Conservation (phyloP, 2,888 invertebrate species). For the Epicampocera succincta region DNA sequence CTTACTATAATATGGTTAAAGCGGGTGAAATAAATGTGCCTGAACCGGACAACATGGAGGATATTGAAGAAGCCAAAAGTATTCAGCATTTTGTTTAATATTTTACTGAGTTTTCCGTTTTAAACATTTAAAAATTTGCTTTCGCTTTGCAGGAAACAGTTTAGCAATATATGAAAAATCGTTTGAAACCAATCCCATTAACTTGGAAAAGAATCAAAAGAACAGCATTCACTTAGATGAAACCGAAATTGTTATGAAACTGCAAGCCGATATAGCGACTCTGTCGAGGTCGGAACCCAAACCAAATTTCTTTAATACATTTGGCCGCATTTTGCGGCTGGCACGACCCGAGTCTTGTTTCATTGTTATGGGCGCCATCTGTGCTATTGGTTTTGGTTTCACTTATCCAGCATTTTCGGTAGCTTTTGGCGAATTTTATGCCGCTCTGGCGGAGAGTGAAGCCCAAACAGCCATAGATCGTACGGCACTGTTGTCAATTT, state of each 20-base stretch:
- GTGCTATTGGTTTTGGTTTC: slow-evolving; percentile 86
- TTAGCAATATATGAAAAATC: slow-evolving; percentile 79
- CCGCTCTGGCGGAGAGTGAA: slow-evolving; percentile 85
- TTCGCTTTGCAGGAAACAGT: slow-evolving; percentile 74
- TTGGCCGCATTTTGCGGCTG: slow-evolving; percentile 84
- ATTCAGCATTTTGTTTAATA: not conserved
- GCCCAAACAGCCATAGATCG: slow-evolving; percentile 83
- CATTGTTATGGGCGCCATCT: slow-evolving; percentile 85
- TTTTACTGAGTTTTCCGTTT: not conserved
- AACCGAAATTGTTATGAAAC: slow-evolving; percentile 69
- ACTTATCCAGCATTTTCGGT: slow-evolving; percentile 89
- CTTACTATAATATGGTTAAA: slow-evolving; percentile 87
- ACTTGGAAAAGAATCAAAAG: slow-evolving; percentile 79
- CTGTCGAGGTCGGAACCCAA: slow-evolving; percentile 75
- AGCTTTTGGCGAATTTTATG: slow-evolving; percentile 89
- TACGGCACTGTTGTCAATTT: slow-evolving; percentile 84
- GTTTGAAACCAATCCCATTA: slow-evolving; percentile 78
- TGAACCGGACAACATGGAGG: slow-evolving; percentile 72
- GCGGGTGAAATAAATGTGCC: slow-evolving; percentile 78
- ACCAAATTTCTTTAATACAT: slow-evolving; percentile 77
- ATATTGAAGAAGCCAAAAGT: slow-evolving; percentile 76
- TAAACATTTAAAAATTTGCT: not conserved
- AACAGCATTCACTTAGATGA: slow-evolving; percentile 77
- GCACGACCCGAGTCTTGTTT: slow-evolving; percentile 87
- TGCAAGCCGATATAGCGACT: not conserved